Conservation (phyloP, 2,888 invertebrate species). For the Drosophila paramelanica region DNA sequence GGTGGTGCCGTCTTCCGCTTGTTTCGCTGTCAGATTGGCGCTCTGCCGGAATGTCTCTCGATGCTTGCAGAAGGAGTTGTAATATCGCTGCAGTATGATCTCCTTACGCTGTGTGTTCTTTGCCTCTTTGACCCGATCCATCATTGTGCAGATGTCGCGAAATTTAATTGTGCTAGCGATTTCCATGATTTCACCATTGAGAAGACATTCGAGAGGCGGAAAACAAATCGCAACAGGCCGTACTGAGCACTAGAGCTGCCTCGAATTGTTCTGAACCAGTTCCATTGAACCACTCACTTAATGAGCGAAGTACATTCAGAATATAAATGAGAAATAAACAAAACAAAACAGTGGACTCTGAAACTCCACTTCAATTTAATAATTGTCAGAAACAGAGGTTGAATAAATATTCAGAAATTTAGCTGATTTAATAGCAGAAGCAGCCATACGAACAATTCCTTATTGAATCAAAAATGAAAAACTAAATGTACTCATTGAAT, state of each 20-base stretch:
- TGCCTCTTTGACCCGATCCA: conserved; percentile 76
- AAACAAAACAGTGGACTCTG: no score
- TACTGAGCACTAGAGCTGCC: neutral
- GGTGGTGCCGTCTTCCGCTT: conserved; percentile 82
- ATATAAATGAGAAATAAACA: no score
- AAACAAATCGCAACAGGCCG: neutral
- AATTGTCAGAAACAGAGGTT: no score
- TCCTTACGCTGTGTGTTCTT: conserved; percentile 69
- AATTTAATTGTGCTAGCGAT: conserved; percentile 82
- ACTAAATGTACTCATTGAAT: no score
- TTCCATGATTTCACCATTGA: conserved; percentile 62
- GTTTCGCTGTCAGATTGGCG: conserved; percentile 25
- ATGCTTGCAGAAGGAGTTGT: conserved; percentile 80
- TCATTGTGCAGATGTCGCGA: conserved; percentile 78
- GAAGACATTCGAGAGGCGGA: neutral
- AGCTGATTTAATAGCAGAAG: no score
- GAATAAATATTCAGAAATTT: no score
- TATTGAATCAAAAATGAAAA: neutral
- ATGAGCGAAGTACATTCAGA: neutral
- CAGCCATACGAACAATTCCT: no score
- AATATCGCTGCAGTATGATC: conserved; percentile 74
- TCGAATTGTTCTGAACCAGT: neutral
- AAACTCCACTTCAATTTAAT: no score
- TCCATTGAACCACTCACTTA: neutral
- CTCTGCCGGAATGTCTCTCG: conserved; percentile 68